A percentile compares a stretch with the other conserved stretches of the same genome.
These are phyloP conservation scores for Lapara coniferarum DNA, from an alignment of 2,888 invertebrate genomes.

Conservation along the genomic window DNA sequence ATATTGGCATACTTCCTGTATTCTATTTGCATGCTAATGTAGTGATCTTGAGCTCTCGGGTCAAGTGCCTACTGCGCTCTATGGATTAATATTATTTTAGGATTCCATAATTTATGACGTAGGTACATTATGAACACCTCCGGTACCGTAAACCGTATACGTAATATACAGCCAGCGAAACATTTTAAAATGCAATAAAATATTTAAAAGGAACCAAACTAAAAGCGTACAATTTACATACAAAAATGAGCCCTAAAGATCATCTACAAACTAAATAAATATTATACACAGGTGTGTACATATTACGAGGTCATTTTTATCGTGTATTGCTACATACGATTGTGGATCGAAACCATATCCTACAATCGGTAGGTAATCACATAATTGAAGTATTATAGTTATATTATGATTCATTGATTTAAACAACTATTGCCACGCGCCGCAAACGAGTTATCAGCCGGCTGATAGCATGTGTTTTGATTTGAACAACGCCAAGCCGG, in stretches of 20 bases:
- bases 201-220: no score
- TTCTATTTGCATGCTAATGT: constrained; percentile 14
- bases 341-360: background rate
- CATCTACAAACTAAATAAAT: no score
- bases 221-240: no score
- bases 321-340: background rate
- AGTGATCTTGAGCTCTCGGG: constrained; percentile 16
- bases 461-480: constrained; percentile 43
- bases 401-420: background rate
- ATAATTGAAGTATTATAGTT: background rate
- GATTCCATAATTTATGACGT: background rate
- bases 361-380: background rate
- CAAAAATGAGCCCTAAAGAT: no score
- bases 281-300: background rate
- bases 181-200: no score
- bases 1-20: constrained; percentile 17
- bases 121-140: no score
- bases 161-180: no score
- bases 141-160: no score
- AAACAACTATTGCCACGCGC: background rate
- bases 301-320: background rate
- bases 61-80: background rate
- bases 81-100: background rate
- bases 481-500: constrained; percentile 33
- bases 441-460: constrained; percentile 40